phyloP scores from a whole-genome alignment of 2,113 vertebrate genomes.

The Chloebia gouldiae region DNA sequence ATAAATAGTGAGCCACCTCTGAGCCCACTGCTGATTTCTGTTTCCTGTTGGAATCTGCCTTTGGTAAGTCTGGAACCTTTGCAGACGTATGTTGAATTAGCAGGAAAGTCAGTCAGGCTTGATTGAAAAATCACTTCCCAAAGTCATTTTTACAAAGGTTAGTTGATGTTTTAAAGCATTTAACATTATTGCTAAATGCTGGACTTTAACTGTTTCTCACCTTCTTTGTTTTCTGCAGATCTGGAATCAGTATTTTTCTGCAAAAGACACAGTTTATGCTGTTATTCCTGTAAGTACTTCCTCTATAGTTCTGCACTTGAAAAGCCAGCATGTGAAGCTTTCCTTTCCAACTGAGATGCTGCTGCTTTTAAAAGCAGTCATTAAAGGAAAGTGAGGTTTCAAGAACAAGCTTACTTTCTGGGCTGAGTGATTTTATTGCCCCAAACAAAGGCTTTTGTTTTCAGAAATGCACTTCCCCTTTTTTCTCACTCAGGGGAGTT shows the following conservation, averaged over 20 bases:
- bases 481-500: background rate
- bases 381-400: background rate
- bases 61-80: background rate
- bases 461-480: background rate
- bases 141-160: background rate
- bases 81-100: background rate
- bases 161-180: background rate
- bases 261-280: constrained; percentile 89
- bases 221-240: constrained; percentile 78
- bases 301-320: background rate
- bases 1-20: background rate
- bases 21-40: background rate
- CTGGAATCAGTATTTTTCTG: constrained; percentile 89
- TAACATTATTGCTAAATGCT: background rate
- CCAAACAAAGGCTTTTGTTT: background rate
- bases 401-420: background rate
- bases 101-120: background rate
- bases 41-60: background rate
- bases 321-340: background rate
- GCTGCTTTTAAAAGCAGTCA: background rate
- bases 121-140: background rate
- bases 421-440: background rate
- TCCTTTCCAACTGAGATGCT: background rate
- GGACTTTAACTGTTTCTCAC: background rate
- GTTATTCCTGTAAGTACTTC: constrained; percentile 90